A percentile compares a stretch with the other conserved stretches of the same genome.
These are phyloP conservation scores for Pogonognathellus flavescens DNA, from an alignment of 1,140 invertebrate species.

Conservation along the genomic window DNA sequence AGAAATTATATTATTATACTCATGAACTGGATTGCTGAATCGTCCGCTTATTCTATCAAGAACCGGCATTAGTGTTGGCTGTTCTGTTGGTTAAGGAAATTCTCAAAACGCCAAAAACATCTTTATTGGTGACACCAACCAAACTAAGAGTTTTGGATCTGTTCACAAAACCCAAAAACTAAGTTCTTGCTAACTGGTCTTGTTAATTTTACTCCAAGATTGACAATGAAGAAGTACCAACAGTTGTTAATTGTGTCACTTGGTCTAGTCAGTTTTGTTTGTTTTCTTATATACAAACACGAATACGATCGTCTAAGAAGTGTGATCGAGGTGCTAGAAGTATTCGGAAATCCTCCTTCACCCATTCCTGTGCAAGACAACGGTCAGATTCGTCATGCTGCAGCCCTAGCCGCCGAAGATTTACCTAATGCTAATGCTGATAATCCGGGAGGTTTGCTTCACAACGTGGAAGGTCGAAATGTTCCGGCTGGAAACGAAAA, in stretches of 20 bases:
- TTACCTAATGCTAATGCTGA: conserved; percentile 20
- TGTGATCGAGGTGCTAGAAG: conserved; percentile 82
- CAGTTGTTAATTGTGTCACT: conserved; percentile 78
- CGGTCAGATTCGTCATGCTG: background rate
- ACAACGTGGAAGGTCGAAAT: background rate
- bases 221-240: conserved; percentile 82
- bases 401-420: background rate
- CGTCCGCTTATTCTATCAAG: too few species aligned
- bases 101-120: too few species aligned
- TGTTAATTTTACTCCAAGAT: background rate
- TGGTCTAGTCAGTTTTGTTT: conserved; percentile 77
- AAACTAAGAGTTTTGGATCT: too few species aligned
- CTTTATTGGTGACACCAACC: too few species aligned
- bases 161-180: too few species aligned
- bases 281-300: conserved; percentile 81
- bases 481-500: conserved; percentile 10
- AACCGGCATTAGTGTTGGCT: too few species aligned
- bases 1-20: too few species aligned
- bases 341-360: conserved; percentile 74
- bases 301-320: conserved; percentile 82
- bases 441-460: background rate
- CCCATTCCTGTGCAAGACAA: background rate
- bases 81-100: too few species aligned
- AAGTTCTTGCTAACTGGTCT: too few species aligned
- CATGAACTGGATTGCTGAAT: too few species aligned